phyloP scores from a whole-genome alignment of 2,113 vertebrate species.

The Gnathonemus echidnorhynchus region DNA sequence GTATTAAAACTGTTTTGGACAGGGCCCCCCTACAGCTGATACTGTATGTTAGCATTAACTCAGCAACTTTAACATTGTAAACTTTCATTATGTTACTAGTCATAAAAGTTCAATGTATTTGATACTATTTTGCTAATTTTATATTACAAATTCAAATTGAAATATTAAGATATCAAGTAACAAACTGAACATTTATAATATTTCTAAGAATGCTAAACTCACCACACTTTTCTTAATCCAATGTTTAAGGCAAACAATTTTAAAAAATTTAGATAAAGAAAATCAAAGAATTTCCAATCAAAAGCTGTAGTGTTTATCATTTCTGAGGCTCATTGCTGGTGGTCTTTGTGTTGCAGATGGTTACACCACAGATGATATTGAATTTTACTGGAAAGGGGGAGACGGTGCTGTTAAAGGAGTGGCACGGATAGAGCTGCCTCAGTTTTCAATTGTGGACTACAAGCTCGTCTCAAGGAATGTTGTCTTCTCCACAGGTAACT shows the following conservation, averaged over 20 bases:
- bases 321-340: background rate
- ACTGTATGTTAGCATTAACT: no score
- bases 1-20: no score
- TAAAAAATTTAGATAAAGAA: background rate
- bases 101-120: no score
- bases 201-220: no score
- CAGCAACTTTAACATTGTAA: no score
- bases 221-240: no score
- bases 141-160: background rate
- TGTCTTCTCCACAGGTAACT: conserved; percentile 94
- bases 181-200: no score
- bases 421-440: conserved; percentile 88
- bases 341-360: conserved; percentile 69
- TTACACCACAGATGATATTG: conserved; percentile 96
- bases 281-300: background rate
- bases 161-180: no score
- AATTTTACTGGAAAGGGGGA: conserved; percentile 98
- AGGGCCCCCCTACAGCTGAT: no score
- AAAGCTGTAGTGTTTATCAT: background rate
- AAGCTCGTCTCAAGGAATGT: conserved; percentile 93
- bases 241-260: no score
- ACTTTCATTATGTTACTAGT: no score
- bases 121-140: no score
- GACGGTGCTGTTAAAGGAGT: conserved; percentile 85
- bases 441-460: conserved; percentile 94